These are phyloP conservation scores for Chiloscyllium plagiosum DNA, from an alignment of 2,113 vertebrate species.

Conservation along the genomic window DNA sequence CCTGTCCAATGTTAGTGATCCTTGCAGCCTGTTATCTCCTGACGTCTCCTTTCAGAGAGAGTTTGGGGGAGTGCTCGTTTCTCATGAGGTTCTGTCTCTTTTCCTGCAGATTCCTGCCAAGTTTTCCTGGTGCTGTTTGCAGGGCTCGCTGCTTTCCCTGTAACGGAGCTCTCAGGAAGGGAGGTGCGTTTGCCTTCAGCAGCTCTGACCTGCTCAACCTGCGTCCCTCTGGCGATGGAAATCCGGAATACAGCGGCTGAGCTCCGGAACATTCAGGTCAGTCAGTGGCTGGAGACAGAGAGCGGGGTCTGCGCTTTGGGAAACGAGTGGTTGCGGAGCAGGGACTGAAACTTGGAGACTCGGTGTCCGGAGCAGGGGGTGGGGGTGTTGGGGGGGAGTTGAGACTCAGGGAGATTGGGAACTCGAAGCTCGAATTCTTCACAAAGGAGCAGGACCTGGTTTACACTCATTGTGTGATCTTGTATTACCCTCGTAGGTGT, in stretches of 20 bases:
- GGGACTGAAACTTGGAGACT: not conserved
- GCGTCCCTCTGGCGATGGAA: constrained; percentile 39
- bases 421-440: not conserved
- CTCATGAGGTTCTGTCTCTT: not conserved
- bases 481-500: not conserved
- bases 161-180: constrained; percentile 40
- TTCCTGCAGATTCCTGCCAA: constrained; percentile 12
- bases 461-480: not conserved
- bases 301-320: no score
- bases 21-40: not conserved
- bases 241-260: constrained; percentile 40
- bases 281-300: not conserved
- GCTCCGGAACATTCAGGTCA: constrained; percentile 38
- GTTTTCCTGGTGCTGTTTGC: not conserved
- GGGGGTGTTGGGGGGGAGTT: not conserved
- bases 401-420: not conserved
- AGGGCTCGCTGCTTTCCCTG: constrained; percentile 33
- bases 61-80: not conserved
- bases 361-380: not conserved
- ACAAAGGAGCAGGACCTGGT: not conserved
- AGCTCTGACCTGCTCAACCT: constrained; percentile 15
- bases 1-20: not conserved
- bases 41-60: not conserved
- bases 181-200: not conserved
- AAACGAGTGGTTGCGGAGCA: no score